phyloP scores from a whole-genome alignment of 1,140 invertebrate genomes.

The Metopolophium dirhodum region DNA sequence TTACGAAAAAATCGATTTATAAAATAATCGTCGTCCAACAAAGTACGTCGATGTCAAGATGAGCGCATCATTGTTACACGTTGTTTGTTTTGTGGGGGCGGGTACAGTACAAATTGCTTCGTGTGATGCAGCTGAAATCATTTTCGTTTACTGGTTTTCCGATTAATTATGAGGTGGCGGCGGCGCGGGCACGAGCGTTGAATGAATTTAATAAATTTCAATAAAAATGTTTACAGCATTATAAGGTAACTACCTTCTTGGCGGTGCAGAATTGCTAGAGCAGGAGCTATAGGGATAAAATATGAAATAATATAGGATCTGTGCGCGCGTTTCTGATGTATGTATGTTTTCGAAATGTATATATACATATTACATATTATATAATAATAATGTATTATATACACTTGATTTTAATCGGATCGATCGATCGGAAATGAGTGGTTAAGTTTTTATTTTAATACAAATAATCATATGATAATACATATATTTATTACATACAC shows the following conservation, averaged over 20 bases:
- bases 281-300: background rate
- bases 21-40: background rate
- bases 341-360: background rate
- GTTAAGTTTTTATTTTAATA: constrained; percentile 9
- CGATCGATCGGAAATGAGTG: constrained; percentile 37
- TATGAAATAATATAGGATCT: background rate
- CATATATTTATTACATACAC: background rate
- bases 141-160: constrained; percentile 10
- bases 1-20: background rate
- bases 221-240: background rate
- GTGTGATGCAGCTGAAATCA: background rate
- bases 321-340: background rate
- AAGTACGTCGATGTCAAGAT: background rate
- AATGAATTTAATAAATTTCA: constrained; percentile 31
- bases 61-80: background rate
- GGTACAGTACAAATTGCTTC: background rate
- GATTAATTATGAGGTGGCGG: background rate
- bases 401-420: background rate
- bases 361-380: background rate
- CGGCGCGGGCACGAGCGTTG: background rate
- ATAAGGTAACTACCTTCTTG: background rate
- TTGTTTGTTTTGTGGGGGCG: background rate
- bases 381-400: background rate
- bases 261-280: background rate
- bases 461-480: constrained; percentile 21